Evolutionary conservation across 2,888 invertebrate genomes (phyloP).

Genomic region (Noctuana brunneofusca): DNA sequence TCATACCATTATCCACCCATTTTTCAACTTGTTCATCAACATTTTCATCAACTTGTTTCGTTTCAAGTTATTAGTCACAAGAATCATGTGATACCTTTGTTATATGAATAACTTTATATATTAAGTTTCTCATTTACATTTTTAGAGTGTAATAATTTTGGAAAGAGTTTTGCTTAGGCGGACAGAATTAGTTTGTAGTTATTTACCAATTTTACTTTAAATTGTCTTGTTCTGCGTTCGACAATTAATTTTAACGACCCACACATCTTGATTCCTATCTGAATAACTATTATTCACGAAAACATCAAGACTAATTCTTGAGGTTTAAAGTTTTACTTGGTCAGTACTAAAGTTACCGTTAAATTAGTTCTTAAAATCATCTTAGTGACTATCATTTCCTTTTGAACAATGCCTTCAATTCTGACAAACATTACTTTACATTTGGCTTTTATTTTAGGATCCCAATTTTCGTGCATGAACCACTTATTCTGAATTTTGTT

Average conservation of each 20-base stretch:
- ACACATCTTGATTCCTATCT: too few relatives aligned
- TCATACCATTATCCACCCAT: too few relatives aligned
- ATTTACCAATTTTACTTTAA: background rate
- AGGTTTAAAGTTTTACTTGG: background rate
- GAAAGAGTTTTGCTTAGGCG: background rate
- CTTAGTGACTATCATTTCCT: too few relatives aligned
- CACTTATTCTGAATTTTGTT: background rate
- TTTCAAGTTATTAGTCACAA: slow-evolving; percentile 1
- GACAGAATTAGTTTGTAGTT: background rate
- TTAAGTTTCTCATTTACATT: background rate
- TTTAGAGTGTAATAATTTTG: background rate
- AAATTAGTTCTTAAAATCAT: background rate
- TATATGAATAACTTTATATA: background rate
- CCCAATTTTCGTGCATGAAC: too few relatives aligned
- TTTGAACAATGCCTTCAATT: too few relatives aligned
- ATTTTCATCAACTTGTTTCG: too few relatives aligned
- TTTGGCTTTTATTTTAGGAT: background rate
- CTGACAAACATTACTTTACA: too few relatives aligned
- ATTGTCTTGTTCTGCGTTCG: too few relatives aligned
- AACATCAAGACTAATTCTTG: background rate
- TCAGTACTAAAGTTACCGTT: background rate
- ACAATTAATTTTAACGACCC: background rate
- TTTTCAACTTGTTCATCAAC: too few relatives aligned
- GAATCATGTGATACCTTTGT: slow-evolving; percentile 7
- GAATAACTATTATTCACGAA: too few relatives aligned